phyloP scores from a whole-genome alignment of 2,888 invertebrate species.

The Limnephilus lunatus region DNA sequence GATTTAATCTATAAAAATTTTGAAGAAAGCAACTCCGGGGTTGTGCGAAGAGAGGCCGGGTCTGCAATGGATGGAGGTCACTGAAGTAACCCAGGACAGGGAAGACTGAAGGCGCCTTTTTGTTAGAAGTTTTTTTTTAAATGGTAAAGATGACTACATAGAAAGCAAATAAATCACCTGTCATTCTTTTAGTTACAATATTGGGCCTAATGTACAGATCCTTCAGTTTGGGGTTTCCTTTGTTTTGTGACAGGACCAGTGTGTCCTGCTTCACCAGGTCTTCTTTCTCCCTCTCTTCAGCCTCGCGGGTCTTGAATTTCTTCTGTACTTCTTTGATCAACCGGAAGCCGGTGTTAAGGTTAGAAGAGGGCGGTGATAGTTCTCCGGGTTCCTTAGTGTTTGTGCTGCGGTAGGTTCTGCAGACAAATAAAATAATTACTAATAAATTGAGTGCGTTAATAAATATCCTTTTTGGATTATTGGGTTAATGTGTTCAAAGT shows the following conservation, averaged over 20 bases:
- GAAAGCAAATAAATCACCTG: constrained; percentile 72
- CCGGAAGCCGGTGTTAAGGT: constrained; percentile 97
- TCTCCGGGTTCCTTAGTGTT: constrained; percentile 99
- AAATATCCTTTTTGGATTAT: too few species aligned
- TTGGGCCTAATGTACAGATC: constrained; percentile 99
- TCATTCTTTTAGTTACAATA: constrained; percentile 97
- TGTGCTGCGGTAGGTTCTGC: constrained; percentile 95
- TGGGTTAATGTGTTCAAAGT: too few species aligned
- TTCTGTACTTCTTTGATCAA: constrained; percentile 99
- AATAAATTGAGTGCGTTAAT: not conserved
- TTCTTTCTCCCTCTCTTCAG: constrained; percentile 98
- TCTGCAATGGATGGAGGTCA: too few species aligned
- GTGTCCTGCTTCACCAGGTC: constrained; percentile 99
- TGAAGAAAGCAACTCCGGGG: too few species aligned
- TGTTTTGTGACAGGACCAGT: constrained; percentile 93
- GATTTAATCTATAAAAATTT: too few species aligned
- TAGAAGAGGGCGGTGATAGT: constrained; percentile 94
- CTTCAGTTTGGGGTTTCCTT: constrained; percentile 98
- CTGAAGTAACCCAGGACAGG: too few species aligned
- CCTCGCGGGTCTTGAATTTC: constrained; percentile 98
- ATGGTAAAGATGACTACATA: not conserved
- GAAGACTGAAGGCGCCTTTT: too few species aligned
- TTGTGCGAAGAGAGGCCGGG: too few species aligned
- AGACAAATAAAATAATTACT: constrained; percentile 66
- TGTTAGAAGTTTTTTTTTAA: not conserved